These are phyloP conservation scores for Cactoblastis cactorum DNA, from an alignment of 2,888 invertebrate genomes.

Conservation along the genomic window DNA sequence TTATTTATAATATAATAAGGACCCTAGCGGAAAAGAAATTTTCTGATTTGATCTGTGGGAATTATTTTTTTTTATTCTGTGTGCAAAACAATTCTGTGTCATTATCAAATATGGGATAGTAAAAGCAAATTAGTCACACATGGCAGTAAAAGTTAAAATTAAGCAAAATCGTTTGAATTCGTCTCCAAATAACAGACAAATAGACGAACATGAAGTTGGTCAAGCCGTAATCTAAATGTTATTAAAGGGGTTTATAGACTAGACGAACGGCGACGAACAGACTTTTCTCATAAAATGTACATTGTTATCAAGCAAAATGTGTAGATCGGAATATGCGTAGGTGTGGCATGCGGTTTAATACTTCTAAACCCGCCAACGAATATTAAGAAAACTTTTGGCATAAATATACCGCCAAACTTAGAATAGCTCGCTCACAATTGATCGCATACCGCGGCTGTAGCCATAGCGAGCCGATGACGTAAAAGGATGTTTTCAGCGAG, in stretches of 20 bases:
- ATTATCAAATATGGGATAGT: too few species aligned
- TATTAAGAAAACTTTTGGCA: slow-evolving; percentile 7
- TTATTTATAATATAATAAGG: too few species aligned
- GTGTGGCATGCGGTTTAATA: slow-evolving; percentile 6
- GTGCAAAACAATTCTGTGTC: too few species aligned
- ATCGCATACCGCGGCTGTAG: slow-evolving; percentile 46
- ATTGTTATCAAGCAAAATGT: slow-evolving; percentile 24
- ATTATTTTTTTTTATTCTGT: too few species aligned
- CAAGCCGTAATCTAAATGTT: slow-evolving; percentile 15
- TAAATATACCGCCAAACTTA: slow-evolving; percentile 34
- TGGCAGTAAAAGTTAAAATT: too few species aligned
- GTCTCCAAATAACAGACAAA: not conserved
- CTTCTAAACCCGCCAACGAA: not conserved
- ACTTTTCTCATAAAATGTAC: slow-evolving; percentile 25
- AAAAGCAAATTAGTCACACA: too few species aligned
- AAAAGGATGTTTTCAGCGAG: slow-evolving; percentile 78
- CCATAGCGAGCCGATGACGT: slow-evolving; percentile 72
- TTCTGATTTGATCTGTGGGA: too few species aligned
- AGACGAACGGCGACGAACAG: slow-evolving; percentile 21
- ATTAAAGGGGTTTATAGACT: slow-evolving; percentile 27
- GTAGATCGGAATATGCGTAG: slow-evolving; percentile 14
- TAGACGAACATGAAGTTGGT: not conserved
- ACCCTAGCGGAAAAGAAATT: too few species aligned
- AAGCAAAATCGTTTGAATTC: too few species aligned
- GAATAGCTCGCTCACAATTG: slow-evolving; percentile 31